These are phyloP conservation scores for Chondrilla cf. caribensis DNA, from an alignment of 37 sponge, comb jelly and placozoan genomes.

Conservation along the genomic window DNA sequence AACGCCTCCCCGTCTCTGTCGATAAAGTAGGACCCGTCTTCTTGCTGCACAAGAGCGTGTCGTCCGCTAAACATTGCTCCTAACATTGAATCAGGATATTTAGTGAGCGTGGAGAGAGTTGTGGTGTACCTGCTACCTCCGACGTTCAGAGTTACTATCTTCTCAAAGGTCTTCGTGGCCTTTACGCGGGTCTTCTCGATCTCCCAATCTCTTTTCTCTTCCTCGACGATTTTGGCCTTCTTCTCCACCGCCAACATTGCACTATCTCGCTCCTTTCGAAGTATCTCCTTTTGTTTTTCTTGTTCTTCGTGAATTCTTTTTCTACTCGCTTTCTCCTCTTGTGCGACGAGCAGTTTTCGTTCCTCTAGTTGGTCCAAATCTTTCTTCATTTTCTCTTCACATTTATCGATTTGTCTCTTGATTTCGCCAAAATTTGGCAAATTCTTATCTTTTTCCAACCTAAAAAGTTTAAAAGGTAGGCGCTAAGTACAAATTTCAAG, in stretches of 20 bases:
- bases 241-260: not conserved
- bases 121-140: constrained; percentile 9
- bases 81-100: constrained; percentile 8
- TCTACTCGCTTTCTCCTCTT: no score
- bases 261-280: not conserved
- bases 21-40: constrained; percentile 29
- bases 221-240: not conserved
- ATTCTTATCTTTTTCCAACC: not conserved
- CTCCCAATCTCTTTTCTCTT: constrained; percentile 6
- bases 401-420: not conserved
- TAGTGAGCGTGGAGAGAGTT: constrained; percentile 10
- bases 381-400: constrained; percentile 1
- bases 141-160: constrained; percentile 8
- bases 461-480: no score
- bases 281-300: not conserved
- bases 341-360: not conserved
- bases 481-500: no score
- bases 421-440: constrained; percentile 2
- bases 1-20: constrained; percentile 16
- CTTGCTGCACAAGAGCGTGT: constrained; percentile 11
- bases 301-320: no score
- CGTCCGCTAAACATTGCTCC: constrained; percentile 35
- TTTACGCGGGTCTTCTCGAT: not conserved
- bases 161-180: constrained; percentile 9
- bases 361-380: not conserved